Conservation (phyloP, 2,113 vertebrate species). For the Tinamus guttatus region DNA sequence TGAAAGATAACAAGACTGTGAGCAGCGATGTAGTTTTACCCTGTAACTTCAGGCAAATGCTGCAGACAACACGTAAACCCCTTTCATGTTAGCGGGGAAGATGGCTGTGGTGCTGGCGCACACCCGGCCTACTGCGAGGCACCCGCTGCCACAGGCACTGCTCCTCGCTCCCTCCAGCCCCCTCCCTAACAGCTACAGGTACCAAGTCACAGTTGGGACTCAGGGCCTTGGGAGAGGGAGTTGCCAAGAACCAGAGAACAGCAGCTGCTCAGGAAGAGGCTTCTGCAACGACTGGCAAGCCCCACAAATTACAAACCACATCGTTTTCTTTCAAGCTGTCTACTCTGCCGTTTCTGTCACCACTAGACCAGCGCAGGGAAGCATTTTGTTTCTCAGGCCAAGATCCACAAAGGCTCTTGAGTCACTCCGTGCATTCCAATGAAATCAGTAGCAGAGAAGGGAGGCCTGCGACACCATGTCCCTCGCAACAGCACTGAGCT, state of each 20-base stretch:
- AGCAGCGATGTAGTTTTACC: neutral
- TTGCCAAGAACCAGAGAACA: neutral
- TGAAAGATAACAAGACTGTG: neutral
- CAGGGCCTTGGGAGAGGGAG: neutral
- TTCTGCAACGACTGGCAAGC: neutral
- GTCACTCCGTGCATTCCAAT: neutral
- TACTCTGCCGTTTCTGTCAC: neutral
- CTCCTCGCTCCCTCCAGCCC: neutral
- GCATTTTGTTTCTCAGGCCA: neutral
- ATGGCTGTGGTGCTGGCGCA: neutral
- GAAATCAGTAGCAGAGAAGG: neutral
- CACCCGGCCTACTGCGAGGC: neutral
- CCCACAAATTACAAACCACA: neutral
- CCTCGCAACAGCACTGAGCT: neutral
- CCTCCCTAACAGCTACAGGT: rapidly evolving
- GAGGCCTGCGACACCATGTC: neutral
- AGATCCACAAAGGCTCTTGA: neutral
- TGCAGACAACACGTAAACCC: neutral
- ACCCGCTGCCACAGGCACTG: rapidly evolving
- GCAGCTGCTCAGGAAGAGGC: neutral
- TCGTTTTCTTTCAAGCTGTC: neutral
- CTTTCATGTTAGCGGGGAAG: neutral
- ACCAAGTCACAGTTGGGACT: neutral
- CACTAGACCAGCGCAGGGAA: neutral
- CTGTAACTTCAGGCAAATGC: neutral